phyloP scores from a whole-genome alignment of 2,888 invertebrate species.

The Oxyscelio sp. region DNA sequence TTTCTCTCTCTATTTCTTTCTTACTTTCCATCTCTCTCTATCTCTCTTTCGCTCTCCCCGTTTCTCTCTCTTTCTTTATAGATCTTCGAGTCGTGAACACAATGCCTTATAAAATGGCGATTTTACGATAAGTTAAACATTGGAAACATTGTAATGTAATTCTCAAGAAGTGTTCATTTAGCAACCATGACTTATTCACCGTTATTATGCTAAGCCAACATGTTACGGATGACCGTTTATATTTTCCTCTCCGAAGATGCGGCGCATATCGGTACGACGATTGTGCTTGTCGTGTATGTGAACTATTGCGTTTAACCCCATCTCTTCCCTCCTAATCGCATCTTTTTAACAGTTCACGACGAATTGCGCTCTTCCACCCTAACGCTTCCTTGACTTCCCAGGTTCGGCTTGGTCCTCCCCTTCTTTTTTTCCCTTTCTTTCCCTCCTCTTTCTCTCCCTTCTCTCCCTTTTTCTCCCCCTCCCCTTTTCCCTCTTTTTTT shows the following conservation, averaged over 20 bases:
- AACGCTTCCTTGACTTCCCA: conserved; percentile 52
- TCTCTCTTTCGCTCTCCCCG: too few species aligned
- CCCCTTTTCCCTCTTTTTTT: too few species aligned
- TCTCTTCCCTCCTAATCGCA: conserved; percentile 28
- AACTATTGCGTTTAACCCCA: conserved; percentile 53
- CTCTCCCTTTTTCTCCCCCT: too few species aligned
- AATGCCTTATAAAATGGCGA: conserved; percentile 59
- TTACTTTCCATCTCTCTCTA: not conserved
- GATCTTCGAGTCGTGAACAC: conserved; percentile 32
- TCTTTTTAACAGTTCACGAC: conserved; percentile 36
- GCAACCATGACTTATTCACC: conserved; percentile 71
- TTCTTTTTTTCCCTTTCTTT: conserved; percentile 57
- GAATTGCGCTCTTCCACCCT: conserved; percentile 37
- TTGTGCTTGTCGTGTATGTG: conserved; percentile 56
- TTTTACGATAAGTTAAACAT: conserved; percentile 70
- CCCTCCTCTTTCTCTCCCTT: conserved; percentile 55
- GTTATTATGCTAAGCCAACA: conserved; percentile 68
- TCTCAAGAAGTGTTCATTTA: conserved; percentile 67
- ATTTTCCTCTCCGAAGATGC: conserved; percentile 48
- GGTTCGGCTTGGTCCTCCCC: conserved; percentile 31
- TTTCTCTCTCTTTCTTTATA: too few species aligned
- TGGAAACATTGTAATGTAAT: conserved; percentile 55
- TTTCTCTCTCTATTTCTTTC: not conserved
- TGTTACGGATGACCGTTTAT: conserved; percentile 67
- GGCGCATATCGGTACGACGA: conserved; percentile 52